Conservation (phyloP, 2,888 invertebrate species). For the Mythimna impura region DNA sequence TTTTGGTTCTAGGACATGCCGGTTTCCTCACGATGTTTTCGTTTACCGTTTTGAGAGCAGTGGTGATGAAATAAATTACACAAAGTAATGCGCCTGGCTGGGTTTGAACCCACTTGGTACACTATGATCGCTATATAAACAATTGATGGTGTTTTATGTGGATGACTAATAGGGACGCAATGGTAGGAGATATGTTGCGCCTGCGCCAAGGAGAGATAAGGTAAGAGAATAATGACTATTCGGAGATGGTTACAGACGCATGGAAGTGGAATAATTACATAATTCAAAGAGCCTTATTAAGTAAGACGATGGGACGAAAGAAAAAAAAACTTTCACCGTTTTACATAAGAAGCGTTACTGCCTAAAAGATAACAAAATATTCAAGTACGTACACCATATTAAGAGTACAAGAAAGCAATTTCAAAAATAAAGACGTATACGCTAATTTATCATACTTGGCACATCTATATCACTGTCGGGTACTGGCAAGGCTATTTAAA, state of each 20-base stretch:
- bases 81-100: too few relatives aligned
- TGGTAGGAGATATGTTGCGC: too few relatives aligned
- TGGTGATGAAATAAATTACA: too few relatives aligned
- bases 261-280: not conserved
- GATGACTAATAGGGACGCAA: too few relatives aligned
- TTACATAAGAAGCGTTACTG: not conserved
- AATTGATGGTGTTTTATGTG: too few relatives aligned
- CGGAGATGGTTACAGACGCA: not conserved
- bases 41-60: too few relatives aligned
- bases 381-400: not conserved
- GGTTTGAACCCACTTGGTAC: too few relatives aligned
- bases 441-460: slow-evolving; percentile 67
- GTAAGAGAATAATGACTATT: not conserved
- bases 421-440: slow-evolving; percentile 45
- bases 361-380: not conserved
- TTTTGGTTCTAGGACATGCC: too few relatives aligned
- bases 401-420: slow-evolving; percentile 33
- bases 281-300: not conserved
- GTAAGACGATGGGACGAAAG: not conserved
- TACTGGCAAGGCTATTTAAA: slow-evolving; percentile 74
- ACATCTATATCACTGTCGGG: slow-evolving; percentile 67
- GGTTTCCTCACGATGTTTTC: too few relatives aligned
- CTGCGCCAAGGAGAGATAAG: too few relatives aligned
- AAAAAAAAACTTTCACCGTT: not conserved
- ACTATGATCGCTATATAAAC: too few relatives aligned